Evolutionary conservation across 2,113 vertebrate species (phyloP).

Genomic region (Hystrix cristata): DNA sequence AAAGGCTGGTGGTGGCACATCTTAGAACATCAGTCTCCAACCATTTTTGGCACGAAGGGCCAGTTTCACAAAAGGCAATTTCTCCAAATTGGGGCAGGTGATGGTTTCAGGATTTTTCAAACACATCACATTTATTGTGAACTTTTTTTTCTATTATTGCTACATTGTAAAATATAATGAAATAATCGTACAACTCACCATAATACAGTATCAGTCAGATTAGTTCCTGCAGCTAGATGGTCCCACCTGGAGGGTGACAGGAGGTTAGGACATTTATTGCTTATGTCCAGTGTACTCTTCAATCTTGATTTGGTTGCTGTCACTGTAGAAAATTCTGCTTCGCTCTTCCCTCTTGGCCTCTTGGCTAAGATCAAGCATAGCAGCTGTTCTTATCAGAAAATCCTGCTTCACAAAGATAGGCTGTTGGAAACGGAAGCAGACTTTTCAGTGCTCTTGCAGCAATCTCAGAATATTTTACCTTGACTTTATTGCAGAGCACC

Average conservation of each 20-base stretch:
- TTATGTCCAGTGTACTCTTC: not conserved
- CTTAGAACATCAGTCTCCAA: not conserved
- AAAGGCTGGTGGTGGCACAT: not conserved
- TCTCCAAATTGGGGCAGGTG: not conserved
- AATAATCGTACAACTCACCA: not conserved
- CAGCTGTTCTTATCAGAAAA: not conserved
- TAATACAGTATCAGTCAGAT: not conserved
- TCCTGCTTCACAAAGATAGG: not conserved
- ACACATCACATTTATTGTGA: not conserved
- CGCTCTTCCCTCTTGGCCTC: not conserved
- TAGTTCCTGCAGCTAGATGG: not conserved
- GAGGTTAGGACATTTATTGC: not conserved
- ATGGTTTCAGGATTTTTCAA: not conserved
- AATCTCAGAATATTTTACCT: not conserved
- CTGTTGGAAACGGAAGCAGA: not conserved
- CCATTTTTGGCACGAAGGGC: not conserved
- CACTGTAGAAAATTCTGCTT: not conserved
- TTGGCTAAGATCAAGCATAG: not conserved
- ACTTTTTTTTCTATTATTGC: not conserved
- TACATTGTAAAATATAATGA: not conserved
- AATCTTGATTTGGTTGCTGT: not conserved
- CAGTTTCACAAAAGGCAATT: not conserved
- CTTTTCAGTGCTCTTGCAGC: not conserved
- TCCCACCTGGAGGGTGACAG: not conserved
- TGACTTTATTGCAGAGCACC: not conserved